Evolutionary conservation across 2,888 invertebrate species (phyloP), one percentile per base, ranked within the genome.

Genomic region (Galerucella calmariensis): DNA sequence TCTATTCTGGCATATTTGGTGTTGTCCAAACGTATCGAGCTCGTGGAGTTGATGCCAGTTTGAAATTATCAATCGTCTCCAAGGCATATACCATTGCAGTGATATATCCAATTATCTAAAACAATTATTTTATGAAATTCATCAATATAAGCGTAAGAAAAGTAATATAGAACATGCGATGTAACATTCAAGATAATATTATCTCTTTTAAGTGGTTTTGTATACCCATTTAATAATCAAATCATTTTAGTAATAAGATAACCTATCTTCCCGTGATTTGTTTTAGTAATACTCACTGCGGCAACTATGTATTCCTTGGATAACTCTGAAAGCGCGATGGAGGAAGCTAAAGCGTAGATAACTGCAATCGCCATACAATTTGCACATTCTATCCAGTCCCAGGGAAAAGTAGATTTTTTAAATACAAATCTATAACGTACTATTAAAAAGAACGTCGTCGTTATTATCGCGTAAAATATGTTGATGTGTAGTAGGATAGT

Each of bases 21-120:
- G 80, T 80, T 1, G 82, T 82, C 84, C 84, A 84, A 11, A 82
- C 83, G 66, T 82, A 81, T 75, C 81, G 76, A 27, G 81, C 78
- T 74, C 80, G 78, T 16, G 83, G 83, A 6, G 79, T 81, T 16
- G 75, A 73, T 2, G 83, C 83, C 27, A 79, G 35, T 56, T 79
- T 79, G 68, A 81, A 83, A 62, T 81, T 82, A 24, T 84, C 81
- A 14, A 82, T 74, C 1, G 81, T 79, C 71, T 84, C 83, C 44
- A 83, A 58, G 16, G 78, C 69, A 67, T 84, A 84, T 8, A 79
- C 78, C 53, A 79, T 73, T 8, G 81, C 73, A 9, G 77, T 67
- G 12, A 80, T 68, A 63, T 77, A 82, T n/a, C 83, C 83, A 35
- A 81, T 73, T 2, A 82, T 74, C 83, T 72, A 48, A 24, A 72